Conservation (phyloP, 2,888 invertebrate genomes). For the Proisotoma minuta region DNA sequence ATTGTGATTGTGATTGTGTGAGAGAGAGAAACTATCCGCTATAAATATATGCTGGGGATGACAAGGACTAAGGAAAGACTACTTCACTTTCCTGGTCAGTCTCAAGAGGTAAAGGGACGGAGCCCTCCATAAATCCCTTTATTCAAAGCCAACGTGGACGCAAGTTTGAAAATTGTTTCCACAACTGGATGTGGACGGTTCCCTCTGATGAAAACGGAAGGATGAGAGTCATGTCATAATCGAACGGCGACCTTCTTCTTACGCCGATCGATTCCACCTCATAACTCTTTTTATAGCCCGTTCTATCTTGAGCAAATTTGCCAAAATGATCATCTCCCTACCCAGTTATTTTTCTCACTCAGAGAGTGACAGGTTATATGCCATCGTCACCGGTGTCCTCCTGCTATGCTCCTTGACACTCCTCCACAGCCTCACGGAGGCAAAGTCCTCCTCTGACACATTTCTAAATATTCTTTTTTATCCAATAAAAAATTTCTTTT, state of each 20-base stretch:
- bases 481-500: slow-evolving; percentile 18
- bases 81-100: too few species aligned
- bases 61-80: too few species aligned
- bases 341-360: slow-evolving; percentile 35
- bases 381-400: not conserved
- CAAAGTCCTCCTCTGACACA: slow-evolving; percentile 4
- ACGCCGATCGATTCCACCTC: slow-evolving; percentile 26
- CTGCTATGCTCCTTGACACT: not conserved
- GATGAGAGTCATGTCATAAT: slow-evolving; percentile 17
- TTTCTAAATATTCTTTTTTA: slow-evolving; percentile 14
- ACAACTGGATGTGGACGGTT: too few species aligned
- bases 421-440: not conserved
- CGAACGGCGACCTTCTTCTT: slow-evolving; percentile 22
- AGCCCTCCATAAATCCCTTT: too few species aligned
- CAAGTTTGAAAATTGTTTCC: slow-evolving; percentile 9
- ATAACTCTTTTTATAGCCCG: slow-evolving; percentile 44
- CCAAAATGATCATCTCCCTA: slow-evolving; percentile 43
- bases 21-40: not conserved
- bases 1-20: not conserved
- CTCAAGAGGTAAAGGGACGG: too few species aligned
- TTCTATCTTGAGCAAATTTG: slow-evolving; percentile 45
- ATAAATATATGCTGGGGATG: too few species aligned
- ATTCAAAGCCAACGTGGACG: too few species aligned
- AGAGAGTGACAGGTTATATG: slow-evolving; percentile 1
- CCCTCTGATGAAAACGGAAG: slow-evolving; percentile 12